phyloP scores from a whole-genome alignment of 64 coral and sea anemone species.

The Pocillopora verrucosa region DNA sequence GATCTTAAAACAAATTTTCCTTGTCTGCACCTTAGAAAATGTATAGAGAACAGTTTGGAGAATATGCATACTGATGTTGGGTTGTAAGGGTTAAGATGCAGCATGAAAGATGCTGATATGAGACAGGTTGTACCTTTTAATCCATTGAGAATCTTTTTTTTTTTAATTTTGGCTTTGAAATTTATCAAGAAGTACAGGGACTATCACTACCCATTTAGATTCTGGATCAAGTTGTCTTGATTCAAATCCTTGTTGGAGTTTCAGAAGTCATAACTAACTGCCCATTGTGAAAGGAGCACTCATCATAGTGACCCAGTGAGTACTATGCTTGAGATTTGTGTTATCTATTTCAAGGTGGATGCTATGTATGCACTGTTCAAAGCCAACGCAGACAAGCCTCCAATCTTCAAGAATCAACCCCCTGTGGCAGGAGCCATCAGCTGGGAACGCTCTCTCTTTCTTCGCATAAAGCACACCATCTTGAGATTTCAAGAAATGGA shows the following conservation, averaged over 20 bases:
- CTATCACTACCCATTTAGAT: no score
- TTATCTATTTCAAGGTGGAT: conserved; percentile 66
- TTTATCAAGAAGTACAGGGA: no score
- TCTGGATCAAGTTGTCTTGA: no score
- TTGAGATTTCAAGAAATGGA: conserved; percentile 99
- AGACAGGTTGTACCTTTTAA: no score
- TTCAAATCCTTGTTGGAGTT: not conserved
- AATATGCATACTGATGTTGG: no score
- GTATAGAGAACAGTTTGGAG: no score
- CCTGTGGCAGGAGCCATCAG: conserved; percentile 93
- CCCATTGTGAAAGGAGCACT: no score
- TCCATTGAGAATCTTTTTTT: not conserved
- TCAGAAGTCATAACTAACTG: not conserved
- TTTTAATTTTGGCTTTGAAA: not conserved
- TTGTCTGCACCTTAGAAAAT: no score
- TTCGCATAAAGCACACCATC: conserved; percentile 94
- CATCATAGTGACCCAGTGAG: no score
- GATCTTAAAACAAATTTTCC: no score
- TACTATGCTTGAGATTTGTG: not conserved
- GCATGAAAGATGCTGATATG: no score
- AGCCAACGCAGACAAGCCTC: conserved; percentile 72
- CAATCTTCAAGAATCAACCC: conserved; percentile 95
- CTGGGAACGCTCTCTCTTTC: conserved; percentile 97
- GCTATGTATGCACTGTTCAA: conserved; percentile 96
- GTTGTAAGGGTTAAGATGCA: not conserved